Percentiles rank a stretch among this genome's conserved stretches.
phyloP scores from a whole-genome alignment of 2,797 vertebrate genomes.

The Crypturellus tataupa region DNA sequence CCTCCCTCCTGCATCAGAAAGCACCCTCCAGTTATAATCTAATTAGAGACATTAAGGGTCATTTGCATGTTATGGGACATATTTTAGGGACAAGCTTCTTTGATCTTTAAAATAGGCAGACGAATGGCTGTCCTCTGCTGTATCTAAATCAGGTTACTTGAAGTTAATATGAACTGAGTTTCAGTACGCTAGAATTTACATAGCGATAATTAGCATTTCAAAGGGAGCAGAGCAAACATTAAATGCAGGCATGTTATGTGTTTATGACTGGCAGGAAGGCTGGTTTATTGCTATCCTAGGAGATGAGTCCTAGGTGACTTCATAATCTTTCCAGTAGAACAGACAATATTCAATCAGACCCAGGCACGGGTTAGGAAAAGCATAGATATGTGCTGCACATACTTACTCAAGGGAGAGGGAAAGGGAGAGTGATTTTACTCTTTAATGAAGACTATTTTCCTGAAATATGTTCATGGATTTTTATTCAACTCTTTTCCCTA shows the following conservation, averaged over 20 bases:
- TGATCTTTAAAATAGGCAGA: slow-evolving; percentile 52
- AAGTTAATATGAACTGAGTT: slow-evolving; percentile 54
- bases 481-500: slow-evolving; percentile 56
- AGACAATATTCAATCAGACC: slow-evolving; percentile 24
- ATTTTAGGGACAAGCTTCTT: slow-evolving; percentile 61
- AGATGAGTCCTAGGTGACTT: slow-evolving; percentile 20
- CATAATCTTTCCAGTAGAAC: slow-evolving; percentile 40
- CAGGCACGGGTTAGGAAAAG: slow-evolving; percentile 40
- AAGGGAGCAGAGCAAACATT: slow-evolving; percentile 43
- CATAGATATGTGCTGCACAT: neutral
- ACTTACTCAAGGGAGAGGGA: neutral
- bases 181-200: slow-evolving; percentile 58
- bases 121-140: slow-evolving; percentile 35
- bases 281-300: slow-evolving; percentile 43
- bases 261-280: slow-evolving; percentile 43
- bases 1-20: slow-evolving; percentile 41
- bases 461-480: slow-evolving; percentile 28
- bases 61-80: slow-evolving; percentile 48
- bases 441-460: slow-evolving; percentile 51
- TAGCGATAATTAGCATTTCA: slow-evolving; percentile 68
- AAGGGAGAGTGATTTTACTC: neutral
- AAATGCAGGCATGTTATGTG: slow-evolving; percentile 46
- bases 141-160: slow-evolving; percentile 62
- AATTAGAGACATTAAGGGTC: slow-evolving; percentile 53
- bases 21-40: slow-evolving; percentile 46